Evolutionary conservation across 2,888 invertebrate genomes (phyloP), one percentile per base, ranked within the genome.

Genomic region (Chrysotoxum bicinctum): DNA sequence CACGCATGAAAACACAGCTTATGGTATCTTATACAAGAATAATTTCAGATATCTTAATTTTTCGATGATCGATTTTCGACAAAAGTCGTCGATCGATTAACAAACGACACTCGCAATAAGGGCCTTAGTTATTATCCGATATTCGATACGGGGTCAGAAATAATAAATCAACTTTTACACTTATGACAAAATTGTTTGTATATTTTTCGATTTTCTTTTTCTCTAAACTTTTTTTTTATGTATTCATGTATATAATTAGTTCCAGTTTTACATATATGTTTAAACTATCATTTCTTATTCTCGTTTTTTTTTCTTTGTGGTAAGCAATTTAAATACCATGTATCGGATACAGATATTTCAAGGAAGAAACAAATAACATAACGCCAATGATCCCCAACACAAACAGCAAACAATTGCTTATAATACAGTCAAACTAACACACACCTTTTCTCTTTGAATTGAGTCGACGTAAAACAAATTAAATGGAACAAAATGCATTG

Each of bases 101-200:
- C n/a, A n/a, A n/a, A n/a, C n/a, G n/a, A n/a, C n/a, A n/a, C n/a
- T n/a, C n/a, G n/a, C n/a, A n/a, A n/a, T n/a, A n/a, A n/a, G n/a
- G n/a, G n/a, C n/a, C n/a, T n/a, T n/a, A n/a, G n/a, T n/a, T n/a
- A n/a, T n/a, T n/a, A n/a, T 3, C 8, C 9, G 16, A 43, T 0
- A 16, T 16, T 43, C 1, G 8, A 16, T 40, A 6, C 7, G 9
- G n/a, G 2, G 40, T 45, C 12, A 45, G n/a, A 32, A 70, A 45
- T 12, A 54, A 26, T 30, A 23, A 70, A 14, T 23, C 16, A 21
- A 45, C 7, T 69, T 70, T 43, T 52, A 66, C 50, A 50, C 35
- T 82, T 83, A 83, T 83, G 79, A 83, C 83, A 83, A 83, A 83
- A 83, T 74, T 69, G 68, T 68, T 68, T 80, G 82, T 83, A 83